Evolutionary conservation across 2,113 vertebrate genomes (phyloP), one percentile per base, ranked within the genome.

Genomic region (Reinhardtius hippoglossoides): DNA sequence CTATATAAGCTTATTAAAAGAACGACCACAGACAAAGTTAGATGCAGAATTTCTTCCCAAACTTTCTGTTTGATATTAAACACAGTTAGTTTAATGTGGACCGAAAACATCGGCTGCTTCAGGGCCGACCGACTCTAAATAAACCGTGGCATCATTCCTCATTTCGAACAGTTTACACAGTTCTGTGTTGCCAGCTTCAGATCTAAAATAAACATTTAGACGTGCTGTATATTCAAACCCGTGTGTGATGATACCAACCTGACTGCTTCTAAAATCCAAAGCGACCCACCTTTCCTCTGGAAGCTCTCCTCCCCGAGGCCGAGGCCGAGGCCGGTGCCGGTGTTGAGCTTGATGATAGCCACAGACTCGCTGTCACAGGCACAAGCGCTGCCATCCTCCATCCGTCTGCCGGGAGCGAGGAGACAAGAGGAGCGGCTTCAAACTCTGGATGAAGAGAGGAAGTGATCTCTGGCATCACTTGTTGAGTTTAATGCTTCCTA

Each of bases 341-440:
- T 99, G 93, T 98, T 98, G 78, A 99, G 96, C 91, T 97, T 98
- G 93, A 99, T 99, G 94, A 99, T 98, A 61, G 97, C 97, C 96
- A 97, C 93, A 60, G 98, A 99, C 82, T 98, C 97, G 64, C 97
- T 97, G 90, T 99, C 97, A 56, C 97, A 99, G 40, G 97, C 98
- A 78, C 95, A 96, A 84, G 96, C 95, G 71, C 95, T 96, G 76
- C 98, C 96, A 68, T 97, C 97, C 90, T 96, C 96, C 85, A 97
- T 95, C 81, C 97, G 94, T 83, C 97, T 98, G 76, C 26, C 54
- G 74, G 21, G 27, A 60, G 1, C 26, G 37, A 48, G 52, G 42
- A 77, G 26, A 67, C 1, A 46, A 13, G 44, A 70, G 26, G 66
- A 48, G 4, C 31, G 10, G 31, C 4, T 23, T 65, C 9, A 55